Conservation (phyloP, 2,888 invertebrate genomes). For the Eubasilissa splendida region DNA sequence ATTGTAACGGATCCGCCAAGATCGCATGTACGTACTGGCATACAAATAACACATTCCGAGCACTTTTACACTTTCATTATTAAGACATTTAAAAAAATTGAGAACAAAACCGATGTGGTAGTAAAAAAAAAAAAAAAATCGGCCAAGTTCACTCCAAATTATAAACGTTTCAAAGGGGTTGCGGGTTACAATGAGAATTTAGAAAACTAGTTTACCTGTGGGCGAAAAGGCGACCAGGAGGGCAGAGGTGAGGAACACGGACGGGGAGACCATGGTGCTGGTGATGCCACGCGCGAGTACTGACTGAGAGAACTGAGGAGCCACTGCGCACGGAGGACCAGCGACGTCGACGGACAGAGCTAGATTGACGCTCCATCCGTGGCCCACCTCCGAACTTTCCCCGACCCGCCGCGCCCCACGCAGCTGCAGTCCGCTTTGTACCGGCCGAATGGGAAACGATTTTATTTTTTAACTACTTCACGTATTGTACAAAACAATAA, state of each 20-base stretch:
- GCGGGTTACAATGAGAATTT: background rate
- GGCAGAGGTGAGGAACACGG: constrained; percentile 11
- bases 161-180: background rate
- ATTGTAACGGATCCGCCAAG: too few species aligned
- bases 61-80: too few species aligned
- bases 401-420: background rate
- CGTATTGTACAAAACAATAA: too few species aligned
- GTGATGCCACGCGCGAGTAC: constrained; percentile 6
- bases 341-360: background rate
- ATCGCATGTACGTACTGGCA: too few species aligned
- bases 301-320: constrained; percentile 13
- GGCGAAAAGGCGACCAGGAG: constrained; percentile 32
- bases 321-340: background rate
- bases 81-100: too few species aligned
- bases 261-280: constrained; percentile 11
- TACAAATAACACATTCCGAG: background rate
- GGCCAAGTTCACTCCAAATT: too few species aligned
- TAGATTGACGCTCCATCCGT: background rate
- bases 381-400: background rate
- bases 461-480: too few species aligned
- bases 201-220: constrained; percentile 23
- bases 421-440: background rate
- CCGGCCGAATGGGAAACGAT: too few species aligned
- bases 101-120: too few species aligned
- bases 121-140: too few species aligned